Base-by-base conservation (phyloP, 1,140 invertebrate species). In the Polypedilum vanderplanki region DNA sequence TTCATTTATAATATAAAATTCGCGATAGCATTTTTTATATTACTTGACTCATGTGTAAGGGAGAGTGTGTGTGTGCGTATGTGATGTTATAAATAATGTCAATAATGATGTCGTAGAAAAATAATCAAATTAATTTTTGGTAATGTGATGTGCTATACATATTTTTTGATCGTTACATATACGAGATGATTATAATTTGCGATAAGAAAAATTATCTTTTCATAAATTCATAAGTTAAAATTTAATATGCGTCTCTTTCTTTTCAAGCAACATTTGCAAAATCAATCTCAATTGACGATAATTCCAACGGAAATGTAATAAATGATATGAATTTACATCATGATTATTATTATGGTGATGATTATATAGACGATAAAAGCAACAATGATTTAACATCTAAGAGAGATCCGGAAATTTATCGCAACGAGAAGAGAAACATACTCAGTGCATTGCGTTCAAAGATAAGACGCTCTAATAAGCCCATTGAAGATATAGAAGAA, bases 371-470 rank as follows among this genome's bases (percentile, higher is more conserved):
- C 10, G 65, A 70, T 20, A 22, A 10, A 20, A 22, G 18, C n/a
- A 7, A 18, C 20, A 20, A 7, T 70, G 65, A 20, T 10, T 10
- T 18, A 9, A 22, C 65, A 18, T 33, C 24, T 33, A 70, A 70
- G 65, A n/a, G 65, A 20, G 17, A n/a, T 70, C 65, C 65, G 17
- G 65, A 70, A 70, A 20, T 70, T 70, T 70, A 22, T 70, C 9
- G 18, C 17, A 18, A 20, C 8, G 17, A 70, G 9, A 70, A 70
- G 10, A 5, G 65, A 70, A 70, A 70, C 18, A 70, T 70, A 18
- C 17, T 70, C 1, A 70, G 65, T 70, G 65, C 65, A 70, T 7
- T 70, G 1, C 15, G 65, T n/a, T 18, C 65, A 0, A 70, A 70
- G 10, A 70, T 70, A 17, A 18, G 65, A 70, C 65, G 65, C n/a